Percentiles rank a stretch among this genome's conserved stretches.
Evolutionary conservation across 2,797 vertebrate genomes (phyloP).

Genomic region (Buceros bicornis): DNA sequence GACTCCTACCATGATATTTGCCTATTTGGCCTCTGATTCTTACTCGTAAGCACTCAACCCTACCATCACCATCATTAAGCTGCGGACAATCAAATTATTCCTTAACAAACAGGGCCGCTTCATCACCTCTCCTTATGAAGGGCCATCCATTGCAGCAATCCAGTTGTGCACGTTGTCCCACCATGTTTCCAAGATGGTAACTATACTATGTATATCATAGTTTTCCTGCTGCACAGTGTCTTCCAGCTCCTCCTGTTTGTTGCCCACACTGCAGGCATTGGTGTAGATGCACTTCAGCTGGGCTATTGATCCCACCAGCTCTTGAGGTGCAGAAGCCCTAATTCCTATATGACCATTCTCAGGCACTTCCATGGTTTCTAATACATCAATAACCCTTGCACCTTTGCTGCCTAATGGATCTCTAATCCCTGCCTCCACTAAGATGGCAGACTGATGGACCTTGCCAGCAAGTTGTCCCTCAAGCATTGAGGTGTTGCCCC

Average conservation of each 20-base stretch:
- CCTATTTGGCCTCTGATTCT: not conserved
- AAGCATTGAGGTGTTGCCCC: no score
- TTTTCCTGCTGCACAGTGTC: not conserved
- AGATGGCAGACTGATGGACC: not conserved
- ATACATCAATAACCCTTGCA: not conserved
- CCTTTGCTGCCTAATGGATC: not conserved
- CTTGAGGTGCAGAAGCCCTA: not conserved
- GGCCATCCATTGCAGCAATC: not conserved
- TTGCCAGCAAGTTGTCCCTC: fast-evolving
- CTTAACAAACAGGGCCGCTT: not conserved
- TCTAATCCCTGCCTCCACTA: not conserved
- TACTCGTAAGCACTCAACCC: not conserved
- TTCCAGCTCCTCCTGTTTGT: not conserved
- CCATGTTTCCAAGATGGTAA: not conserved
- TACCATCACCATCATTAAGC: not conserved
- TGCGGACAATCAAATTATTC: not conserved
- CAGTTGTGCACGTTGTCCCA: not conserved
- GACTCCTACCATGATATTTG: not conserved
- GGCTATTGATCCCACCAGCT: not conserved
- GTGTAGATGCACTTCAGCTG: not conserved
- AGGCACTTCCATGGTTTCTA: not conserved
- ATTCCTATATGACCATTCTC: not conserved
- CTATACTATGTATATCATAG: not conserved
- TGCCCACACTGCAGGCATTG: not conserved
- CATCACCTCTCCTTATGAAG: not conserved